Conservation (phyloP, 2,888 invertebrate species). For the Craniophora ligustri region DNA sequence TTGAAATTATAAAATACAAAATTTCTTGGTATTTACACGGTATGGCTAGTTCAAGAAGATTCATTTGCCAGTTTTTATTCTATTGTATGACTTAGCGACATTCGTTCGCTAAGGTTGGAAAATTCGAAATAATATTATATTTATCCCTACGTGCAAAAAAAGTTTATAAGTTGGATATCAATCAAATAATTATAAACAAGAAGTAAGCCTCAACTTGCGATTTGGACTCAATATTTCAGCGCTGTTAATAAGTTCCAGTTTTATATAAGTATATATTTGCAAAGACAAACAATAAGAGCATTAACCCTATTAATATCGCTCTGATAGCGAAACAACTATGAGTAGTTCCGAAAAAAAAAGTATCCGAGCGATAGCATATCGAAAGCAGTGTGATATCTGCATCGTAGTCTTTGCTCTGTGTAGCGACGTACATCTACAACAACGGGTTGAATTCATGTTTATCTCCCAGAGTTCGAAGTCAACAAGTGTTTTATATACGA, state of each 20-base stretch:
- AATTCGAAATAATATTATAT: no score
- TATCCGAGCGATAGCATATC: constrained; percentile 36
- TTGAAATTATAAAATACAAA: neutral
- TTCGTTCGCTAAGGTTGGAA: no score
- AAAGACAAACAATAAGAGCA: constrained; percentile 17
- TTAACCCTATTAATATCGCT: constrained; percentile 19
- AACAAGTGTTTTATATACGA: constrained; percentile 3
- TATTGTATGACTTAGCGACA: no score
- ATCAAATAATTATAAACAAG: neutral
- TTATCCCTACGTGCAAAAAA: no score
- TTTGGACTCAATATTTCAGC: neutral
- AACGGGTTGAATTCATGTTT: constrained; percentile 1
- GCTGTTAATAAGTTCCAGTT: neutral
- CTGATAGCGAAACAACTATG: constrained; percentile 9
- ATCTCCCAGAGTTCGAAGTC: neutral
- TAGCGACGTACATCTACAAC: constrained; percentile 18
- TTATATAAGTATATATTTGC: neutral
- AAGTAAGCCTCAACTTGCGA: neutral
- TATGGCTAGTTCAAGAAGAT: no score
- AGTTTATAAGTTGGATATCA: no score
- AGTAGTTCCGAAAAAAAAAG: constrained; percentile 27
- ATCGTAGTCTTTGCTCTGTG: neutral
- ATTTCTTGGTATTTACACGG: neutral
- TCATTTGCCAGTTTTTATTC: no score
- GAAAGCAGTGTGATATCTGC: constrained; percentile 14